Evolutionary conservation across 2,888 invertebrate species (phyloP), one percentile per base, ranked within the genome.

Genomic region (Stratiomys singularior): DNA sequence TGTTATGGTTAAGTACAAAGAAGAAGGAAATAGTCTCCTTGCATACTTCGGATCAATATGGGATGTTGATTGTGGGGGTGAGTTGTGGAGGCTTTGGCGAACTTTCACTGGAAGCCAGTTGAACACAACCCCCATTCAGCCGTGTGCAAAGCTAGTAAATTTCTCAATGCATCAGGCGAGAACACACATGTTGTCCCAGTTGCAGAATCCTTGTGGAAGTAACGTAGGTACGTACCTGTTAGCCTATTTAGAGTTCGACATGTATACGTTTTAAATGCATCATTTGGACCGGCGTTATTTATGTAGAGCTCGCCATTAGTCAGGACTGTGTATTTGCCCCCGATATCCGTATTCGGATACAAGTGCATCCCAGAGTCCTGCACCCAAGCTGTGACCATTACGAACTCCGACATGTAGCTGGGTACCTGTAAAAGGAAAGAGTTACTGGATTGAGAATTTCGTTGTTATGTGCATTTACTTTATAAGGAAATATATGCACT

Each of bases 361-460:
- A 95, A 93, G 87, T 92, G 94, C 88, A 93, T 90, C 82, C 91
- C 91, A 77, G 93, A 93, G 82, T 95, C 94, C 86, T 94, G 94
- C 80, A 95, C 91, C 97, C 97, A 98, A 76, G 96, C 94, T 44
- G 96, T 96, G 80, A 93, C 92, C 88, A 92, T 92, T 83, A 97
- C 94, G 85, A 95, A 94, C 83, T 96, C 96, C 81, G 93, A 91
- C 87, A 96, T 94, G 88, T 94, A 96, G 82, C 93, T 91, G 60
- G 97, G 96, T 84, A 97, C 94, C 86, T 87, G 82, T 5, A 69
- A 77, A 77, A 72, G 63, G 25, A 64, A 47, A 46, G 46, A 69
- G 46, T 30, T 23, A 46, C 4, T 69, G 46, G 13, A 72, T 63
- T 18, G 18, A 60, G 23, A 56, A 72, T 27, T n/a, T n/a, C n/a